Evolutionary conservation across 2,113 vertebrate genomes (phyloP), one percentile per base, ranked within the genome.

Genomic region (Malurus elegans): DNA sequence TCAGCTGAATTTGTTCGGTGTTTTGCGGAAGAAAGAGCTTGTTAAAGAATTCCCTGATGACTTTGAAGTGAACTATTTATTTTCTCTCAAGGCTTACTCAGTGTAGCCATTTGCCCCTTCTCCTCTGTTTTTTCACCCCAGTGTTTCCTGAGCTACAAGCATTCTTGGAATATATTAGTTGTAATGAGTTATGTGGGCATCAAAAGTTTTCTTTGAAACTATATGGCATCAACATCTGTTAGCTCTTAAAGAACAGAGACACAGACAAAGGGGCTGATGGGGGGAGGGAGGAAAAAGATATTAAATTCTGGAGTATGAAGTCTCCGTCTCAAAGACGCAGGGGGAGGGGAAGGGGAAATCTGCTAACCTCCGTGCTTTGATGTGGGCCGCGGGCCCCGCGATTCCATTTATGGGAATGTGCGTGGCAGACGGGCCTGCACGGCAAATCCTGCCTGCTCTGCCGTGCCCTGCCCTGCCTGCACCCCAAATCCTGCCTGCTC

Each of bases 191-290:
- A 96, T 94, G 69, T 92, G 97, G 97, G 97, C 95, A 97, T 96
- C 82, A 86, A 90, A 96, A 97, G 93, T 97, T 97, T 95, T 93
- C 97, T 98, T 97, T 97, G 97, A 98, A 98, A 97, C 93, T 96
- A 92, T 50, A 51, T 95, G 97, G 97, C 96, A 97, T 96, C 93
- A 88, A 98, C 98, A 98, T 98, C 97, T 98, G 97, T 97, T 98
- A 98, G 97, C 97, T 97, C 97, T 98, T 98, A 98, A 96, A 93
- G 97, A 97, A 93, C 97, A 97, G 97, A 96, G 93, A 94, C 50
- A 92, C 97, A 97, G 98, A 97, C 97, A 97, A 91, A 97, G 93
- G 95, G 90, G 66, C 93, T 88, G 96, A 53, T 79, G 97, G 95
- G 92, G 92, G 96, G 78, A 93, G 65, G 94, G 95, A 90, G 67